Evolutionary conservation across 2,113 vertebrate species (phyloP).

Genomic region (Blennius ocellaris): DNA sequence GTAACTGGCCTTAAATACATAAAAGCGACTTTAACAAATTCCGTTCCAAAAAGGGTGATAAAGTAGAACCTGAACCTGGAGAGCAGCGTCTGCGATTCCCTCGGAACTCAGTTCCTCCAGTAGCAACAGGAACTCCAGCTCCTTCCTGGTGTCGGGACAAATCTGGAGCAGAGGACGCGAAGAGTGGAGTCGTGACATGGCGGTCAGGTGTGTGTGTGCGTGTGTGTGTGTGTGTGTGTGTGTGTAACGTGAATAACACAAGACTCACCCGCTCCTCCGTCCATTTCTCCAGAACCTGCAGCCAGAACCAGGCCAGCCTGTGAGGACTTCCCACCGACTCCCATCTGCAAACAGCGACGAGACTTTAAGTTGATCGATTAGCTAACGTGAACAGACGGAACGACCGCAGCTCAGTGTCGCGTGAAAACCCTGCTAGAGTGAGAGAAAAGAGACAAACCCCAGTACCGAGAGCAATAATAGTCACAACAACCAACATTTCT

Average conservation of each 20-base stretch:
- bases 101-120: conserved; percentile 89
- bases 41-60: background rate
- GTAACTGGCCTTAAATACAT: too few species aligned
- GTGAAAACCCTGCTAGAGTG: too few species aligned
- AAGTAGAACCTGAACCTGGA: conserved; percentile 80
- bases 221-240: too few species aligned
- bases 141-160: conserved; percentile 77
- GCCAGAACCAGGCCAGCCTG: conserved; percentile 93
- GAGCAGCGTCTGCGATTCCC: conserved; percentile 79
- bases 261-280: conserved; percentile 84
- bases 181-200: background rate
- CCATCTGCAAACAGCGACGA: conserved; percentile 78
- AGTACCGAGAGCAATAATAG: too few species aligned
- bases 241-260: too few species aligned
- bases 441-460: too few species aligned
- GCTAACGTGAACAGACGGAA: too few species aligned
- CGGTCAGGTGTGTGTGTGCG: too few species aligned
- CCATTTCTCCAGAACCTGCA: conserved; percentile 90
- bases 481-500: too few species aligned
- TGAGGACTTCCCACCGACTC: conserved; percentile 86
- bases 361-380: background rate
- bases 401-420: background rate
- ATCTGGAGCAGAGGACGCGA: conserved; percentile 56
- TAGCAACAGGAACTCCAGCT: conserved; percentile 91
- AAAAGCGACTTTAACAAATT: too few species aligned